phyloP scores from a whole-genome alignment of 2,113 vertebrate genomes.

The Pomatostomus ruficeps region DNA sequence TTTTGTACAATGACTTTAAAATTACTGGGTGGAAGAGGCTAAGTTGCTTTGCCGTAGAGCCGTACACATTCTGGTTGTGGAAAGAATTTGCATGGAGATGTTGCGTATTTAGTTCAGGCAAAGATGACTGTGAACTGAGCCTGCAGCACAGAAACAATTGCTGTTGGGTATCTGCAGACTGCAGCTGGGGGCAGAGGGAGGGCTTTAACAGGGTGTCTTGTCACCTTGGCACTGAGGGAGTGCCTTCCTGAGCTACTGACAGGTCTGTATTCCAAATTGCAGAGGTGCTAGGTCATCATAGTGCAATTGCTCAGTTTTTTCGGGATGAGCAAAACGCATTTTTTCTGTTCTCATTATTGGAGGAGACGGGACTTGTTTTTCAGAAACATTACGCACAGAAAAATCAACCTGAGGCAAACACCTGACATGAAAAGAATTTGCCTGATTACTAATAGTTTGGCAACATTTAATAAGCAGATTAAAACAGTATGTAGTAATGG shows the following conservation, averaged over 20 bases:
- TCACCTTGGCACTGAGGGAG: background rate
- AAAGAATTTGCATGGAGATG: background rate
- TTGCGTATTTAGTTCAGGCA: background rate
- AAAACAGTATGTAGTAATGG: conserved; percentile 6
- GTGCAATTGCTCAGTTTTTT: background rate
- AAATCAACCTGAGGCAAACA: background rate
- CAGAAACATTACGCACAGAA: background rate
- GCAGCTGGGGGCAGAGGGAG: background rate
- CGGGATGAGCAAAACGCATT: background rate
- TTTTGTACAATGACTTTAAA: background rate
- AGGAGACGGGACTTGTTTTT: conserved; percentile 16
- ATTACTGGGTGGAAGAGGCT: background rate
- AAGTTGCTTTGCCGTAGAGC: background rate
- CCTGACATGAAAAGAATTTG: background rate
- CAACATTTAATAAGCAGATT: conserved; percentile 16
- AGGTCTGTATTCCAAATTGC: background rate
- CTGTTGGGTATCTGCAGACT: background rate
- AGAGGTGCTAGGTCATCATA: background rate
- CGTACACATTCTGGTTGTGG: background rate
- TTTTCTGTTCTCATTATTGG: background rate
- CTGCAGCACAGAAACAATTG: background rate
- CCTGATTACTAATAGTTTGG: conserved; percentile 9
- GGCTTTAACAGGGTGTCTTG: background rate
- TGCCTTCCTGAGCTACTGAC: background rate
- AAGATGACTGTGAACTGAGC: background rate